phyloP scores from a whole-genome alignment of 2,888 invertebrate species.

The Empis stercorea region DNA sequence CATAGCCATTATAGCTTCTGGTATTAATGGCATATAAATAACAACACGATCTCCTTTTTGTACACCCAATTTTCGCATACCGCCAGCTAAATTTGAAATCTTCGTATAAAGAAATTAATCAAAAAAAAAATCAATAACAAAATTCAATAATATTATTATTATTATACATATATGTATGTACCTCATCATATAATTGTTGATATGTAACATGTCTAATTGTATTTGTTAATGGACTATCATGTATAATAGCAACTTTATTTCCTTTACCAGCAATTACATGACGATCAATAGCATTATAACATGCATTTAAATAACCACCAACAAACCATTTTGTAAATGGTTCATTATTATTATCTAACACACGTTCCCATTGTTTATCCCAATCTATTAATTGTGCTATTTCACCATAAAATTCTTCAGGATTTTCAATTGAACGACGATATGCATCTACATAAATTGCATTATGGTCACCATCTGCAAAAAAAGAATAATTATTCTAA shows the following conservation, averaged over 20 bases:
- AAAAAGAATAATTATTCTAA: too few relatives aligned
- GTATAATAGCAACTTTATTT: constrained; percentile 66
- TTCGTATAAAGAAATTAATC: constrained; percentile 6
- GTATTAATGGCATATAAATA: constrained; percentile 91
- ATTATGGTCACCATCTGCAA: constrained; percentile 27
- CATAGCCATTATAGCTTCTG: constrained; percentile 82
- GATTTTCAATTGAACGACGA: constrained; percentile 56
- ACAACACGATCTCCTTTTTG: constrained; percentile 70
- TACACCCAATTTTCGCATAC: constrained; percentile 64
- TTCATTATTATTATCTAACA: constrained; percentile 67
- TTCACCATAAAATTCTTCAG: constrained; percentile 77
- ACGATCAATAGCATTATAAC: constrained; percentile 84
- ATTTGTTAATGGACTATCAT: constrained; percentile 81
- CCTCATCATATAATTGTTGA: constrained; percentile 65
- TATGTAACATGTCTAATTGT: constrained; percentile 67
- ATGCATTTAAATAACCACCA: constrained; percentile 84
- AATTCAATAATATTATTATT: too few relatives aligned
- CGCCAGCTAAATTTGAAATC: constrained; percentile 58
- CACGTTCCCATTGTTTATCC: constrained; percentile 72
- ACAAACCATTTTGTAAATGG: constrained; percentile 84
- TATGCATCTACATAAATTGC: constrained; percentile 50
- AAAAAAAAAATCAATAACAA: background rate
- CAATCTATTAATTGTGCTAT: constrained; percentile 61
- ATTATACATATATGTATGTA: constrained; percentile 25
- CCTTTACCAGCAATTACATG: constrained; percentile 73